Evolutionary conservation across 2,113 vertebrate genomes (phyloP).

Genomic region (Notechis scutatus): DNA sequence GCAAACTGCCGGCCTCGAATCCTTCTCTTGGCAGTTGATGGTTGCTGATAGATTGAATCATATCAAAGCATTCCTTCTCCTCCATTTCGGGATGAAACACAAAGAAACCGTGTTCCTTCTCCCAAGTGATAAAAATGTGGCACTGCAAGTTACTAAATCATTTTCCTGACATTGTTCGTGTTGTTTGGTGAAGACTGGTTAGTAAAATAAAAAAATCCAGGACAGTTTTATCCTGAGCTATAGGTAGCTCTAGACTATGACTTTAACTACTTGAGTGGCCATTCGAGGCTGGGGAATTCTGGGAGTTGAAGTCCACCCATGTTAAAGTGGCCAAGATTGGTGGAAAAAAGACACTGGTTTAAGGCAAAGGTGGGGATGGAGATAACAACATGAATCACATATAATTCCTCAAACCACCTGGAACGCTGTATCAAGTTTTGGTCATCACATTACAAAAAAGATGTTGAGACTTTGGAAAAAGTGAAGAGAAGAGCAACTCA

Average conservation of each 20-base stretch:
- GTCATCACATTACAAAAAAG: too few species aligned
- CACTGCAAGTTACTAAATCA: background rate
- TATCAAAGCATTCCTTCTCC: constrained; percentile 5
- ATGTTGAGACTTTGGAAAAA: too few species aligned
- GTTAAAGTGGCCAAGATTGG: background rate
- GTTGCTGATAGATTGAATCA: background rate
- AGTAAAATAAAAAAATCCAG: background rate
- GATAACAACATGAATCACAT: background rate
- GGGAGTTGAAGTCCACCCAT: background rate
- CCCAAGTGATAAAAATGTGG: background rate
- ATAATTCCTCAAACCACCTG: too few species aligned
- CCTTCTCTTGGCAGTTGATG: background rate
- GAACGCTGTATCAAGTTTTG: too few species aligned
- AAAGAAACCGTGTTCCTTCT: background rate
- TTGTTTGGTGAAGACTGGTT: background rate
- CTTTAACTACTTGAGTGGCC: too few species aligned
- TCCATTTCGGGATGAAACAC: background rate
- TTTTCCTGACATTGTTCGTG: background rate
- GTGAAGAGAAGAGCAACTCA: too few species aligned
- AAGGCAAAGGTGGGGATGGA: background rate
- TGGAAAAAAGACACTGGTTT: background rate
- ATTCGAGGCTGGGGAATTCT: background rate
- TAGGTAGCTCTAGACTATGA: background rate
- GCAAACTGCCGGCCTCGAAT: background rate
- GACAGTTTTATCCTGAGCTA: background rate